Percentiles rank a stretch among this genome's conserved stretches.
Evolutionary conservation across 1,140 invertebrate species (phyloP).

Genomic region (Lordiphosa mommai): DNA sequence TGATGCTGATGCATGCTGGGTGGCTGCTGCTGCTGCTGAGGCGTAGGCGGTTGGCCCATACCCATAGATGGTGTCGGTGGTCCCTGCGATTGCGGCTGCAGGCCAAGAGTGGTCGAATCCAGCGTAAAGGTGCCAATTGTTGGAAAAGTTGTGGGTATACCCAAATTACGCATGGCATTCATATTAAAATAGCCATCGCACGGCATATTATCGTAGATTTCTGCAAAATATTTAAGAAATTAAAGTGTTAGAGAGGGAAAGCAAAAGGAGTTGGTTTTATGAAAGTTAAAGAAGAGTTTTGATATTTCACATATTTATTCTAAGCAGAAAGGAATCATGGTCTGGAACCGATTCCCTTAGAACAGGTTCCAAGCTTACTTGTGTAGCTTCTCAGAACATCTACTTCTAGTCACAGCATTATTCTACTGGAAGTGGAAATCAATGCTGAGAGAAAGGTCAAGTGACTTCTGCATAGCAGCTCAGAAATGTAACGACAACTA

Average conservation of each 20-base stretch:
- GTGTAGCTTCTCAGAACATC: too few species aligned
- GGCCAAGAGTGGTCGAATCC: slow-evolving; percentile 66
- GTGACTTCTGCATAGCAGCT: too few species aligned
- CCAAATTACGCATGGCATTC: slow-evolving; percentile 76
- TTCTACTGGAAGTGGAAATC: too few species aligned
- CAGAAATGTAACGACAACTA: too few species aligned
- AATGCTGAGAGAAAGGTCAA: too few species aligned
- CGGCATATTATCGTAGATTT: slow-evolving; percentile 76
- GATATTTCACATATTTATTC: too few species aligned
- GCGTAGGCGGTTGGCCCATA: slow-evolving; percentile 17
- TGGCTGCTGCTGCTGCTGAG: slow-evolving; percentile 26
- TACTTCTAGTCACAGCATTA: too few species aligned
- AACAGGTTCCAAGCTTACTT: too few species aligned
- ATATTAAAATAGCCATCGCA: slow-evolving; percentile 73
- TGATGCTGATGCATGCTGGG: slow-evolving; percentile 39
- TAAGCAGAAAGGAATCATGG: too few species aligned
- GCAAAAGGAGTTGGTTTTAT: neutral
- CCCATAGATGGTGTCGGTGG: slow-evolving; percentile 38
- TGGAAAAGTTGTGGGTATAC: slow-evolving; percentile 73
- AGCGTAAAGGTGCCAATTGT: slow-evolving; percentile 77
- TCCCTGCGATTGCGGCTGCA: slow-evolving; percentile 50
- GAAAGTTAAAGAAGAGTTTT: too few species aligned
- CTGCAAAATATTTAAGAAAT: slow-evolving; percentile 27
- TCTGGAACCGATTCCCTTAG: too few species aligned
- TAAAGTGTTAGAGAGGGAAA: neutral